phyloP scores from a whole-genome alignment of 2,113 vertebrate species.

The Dipodomys spectabilis region DNA sequence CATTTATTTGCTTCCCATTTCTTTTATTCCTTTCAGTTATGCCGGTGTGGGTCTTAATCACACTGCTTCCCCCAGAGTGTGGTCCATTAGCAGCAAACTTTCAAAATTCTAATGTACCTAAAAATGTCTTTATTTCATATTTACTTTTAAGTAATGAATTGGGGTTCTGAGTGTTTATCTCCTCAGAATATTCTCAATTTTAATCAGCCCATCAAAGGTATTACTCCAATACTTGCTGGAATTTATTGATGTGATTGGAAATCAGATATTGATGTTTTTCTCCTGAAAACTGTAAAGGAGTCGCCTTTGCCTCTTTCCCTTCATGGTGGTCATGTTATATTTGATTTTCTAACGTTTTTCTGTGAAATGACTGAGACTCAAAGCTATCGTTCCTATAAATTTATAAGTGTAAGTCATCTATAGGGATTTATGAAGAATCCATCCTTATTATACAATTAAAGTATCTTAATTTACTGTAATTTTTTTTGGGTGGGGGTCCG shows the following conservation, averaged over 20 bases:
- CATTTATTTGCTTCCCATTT: background rate
- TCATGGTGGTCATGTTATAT: background rate
- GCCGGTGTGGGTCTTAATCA: background rate
- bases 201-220: background rate
- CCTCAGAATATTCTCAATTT: background rate
- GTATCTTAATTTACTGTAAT: constrained; percentile 21
- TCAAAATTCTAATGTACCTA: background rate
- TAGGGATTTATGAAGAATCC: background rate
- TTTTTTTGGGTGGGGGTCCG: background rate
- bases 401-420: background rate
- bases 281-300: too few species aligned
- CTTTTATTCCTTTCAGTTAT: background rate
- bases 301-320: background rate
- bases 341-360: background rate
- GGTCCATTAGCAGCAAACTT: background rate
- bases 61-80: too few species aligned
- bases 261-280: background rate
- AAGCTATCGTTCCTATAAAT: background rate
- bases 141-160: background rate
- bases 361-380: background rate
- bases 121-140: background rate
- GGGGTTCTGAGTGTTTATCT: background rate
- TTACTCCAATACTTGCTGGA: background rate
- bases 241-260: background rate
- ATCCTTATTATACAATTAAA: background rate